Percentiles rank a stretch among this genome's conserved stretches.
Evolutionary conservation across 1,140 invertebrate species (phyloP).

Genomic region (Trachelipus rathkii): DNA sequence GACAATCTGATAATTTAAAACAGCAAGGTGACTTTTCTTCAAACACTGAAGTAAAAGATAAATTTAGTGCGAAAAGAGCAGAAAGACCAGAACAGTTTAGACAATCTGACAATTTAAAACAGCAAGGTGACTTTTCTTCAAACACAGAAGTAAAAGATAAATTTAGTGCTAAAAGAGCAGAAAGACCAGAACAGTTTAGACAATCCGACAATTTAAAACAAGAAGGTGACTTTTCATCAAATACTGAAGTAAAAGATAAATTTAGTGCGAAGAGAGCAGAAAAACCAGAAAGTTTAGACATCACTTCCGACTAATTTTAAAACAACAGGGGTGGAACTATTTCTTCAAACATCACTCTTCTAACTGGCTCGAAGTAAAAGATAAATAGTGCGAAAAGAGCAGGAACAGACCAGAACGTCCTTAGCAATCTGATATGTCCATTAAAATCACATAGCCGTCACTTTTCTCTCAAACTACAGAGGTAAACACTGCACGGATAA

Average conservation of each 20-base stretch:
- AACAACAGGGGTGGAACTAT: background rate
- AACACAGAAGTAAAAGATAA: background rate
- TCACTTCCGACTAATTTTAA: background rate
- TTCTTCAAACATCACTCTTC: no score
- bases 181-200: background rate
- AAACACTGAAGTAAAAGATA: background rate
- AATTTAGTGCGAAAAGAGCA: background rate
- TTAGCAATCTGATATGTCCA: no score
- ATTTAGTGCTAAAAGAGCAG: background rate
- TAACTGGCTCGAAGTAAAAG: no score
- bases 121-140: background rate
- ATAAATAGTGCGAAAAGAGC: no score
- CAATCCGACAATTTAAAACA: background rate
- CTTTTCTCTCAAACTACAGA: no score
- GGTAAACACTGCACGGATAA: background rate
- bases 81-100: background rate
- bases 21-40: background rate
- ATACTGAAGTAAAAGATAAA: background rate
- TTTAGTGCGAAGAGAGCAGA: background rate
- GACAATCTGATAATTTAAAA: background rate
- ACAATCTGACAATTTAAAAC: background rate
- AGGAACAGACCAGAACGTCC: no score
- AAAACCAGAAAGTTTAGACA: background rate
- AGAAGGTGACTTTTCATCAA: background rate
- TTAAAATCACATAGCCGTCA: no score